Evolutionary conservation across 1,140 invertebrate genomes (phyloP), one percentile per base, ranked within the genome.

Genomic region (Daktulosphaira vitifoliae): DNA sequence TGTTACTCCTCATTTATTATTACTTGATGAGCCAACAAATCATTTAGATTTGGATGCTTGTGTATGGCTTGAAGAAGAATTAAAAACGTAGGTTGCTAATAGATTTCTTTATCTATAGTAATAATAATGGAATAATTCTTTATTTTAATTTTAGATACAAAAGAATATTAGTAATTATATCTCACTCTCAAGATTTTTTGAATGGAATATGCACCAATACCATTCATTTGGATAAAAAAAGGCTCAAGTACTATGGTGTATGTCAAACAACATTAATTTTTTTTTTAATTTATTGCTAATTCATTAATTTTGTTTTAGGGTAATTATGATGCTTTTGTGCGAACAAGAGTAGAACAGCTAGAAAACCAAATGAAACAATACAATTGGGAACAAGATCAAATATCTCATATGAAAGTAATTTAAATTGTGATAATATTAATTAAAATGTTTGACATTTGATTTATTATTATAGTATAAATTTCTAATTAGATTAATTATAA

Each of bases 171-270:
- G 89, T 99, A n/a, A 85, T 99, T 52, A 95, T 99, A 70, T 99
- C 96, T 2, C 97, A 99, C 77, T 99, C 97, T 6, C 96, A 99
- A 81, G 97, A 99, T 84, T 99, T 99, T 75, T 79, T 99, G 66
- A 99, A 99, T 77, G 96, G 96, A 66, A 93, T 99, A 46, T 99
- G 96, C 77, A 99, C 93, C 16, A 98, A 99, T 76, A 98, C 98
- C 64, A 88, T 99, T 70, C 95, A 99, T 76, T 84, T 99, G 73
- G 86, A 92, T 72, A 88, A 96, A 73, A 90, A 91, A 71, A 86
- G 90, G 59, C 81, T 99, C 1, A 92, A 96, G 72, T 96, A 95
- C 76, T 99, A 92, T 76, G 89, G 88, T 16, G 94, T 80, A 92
- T 81, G 80, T 76, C 49, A 13, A 39, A 7, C 37, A 44, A 26